phyloP scores from a whole-genome alignment of 1,140 invertebrate genomes.

The Hyles vespertilio region DNA sequence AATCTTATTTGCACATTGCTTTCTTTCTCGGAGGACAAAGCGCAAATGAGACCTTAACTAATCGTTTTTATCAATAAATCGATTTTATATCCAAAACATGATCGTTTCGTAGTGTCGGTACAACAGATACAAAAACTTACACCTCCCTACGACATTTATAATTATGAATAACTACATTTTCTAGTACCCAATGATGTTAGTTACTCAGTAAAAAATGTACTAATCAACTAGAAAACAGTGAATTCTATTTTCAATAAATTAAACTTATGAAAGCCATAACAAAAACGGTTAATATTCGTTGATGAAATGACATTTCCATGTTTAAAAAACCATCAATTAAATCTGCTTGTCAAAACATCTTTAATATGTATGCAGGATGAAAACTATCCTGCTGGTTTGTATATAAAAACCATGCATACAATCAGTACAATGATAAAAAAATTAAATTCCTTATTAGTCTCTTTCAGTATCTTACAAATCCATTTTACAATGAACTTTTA shows the following conservation, averaged over 20 bases:
- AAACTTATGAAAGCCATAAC: constrained; percentile 21
- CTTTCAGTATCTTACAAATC: constrained; percentile 32
- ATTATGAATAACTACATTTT: constrained; percentile 28
- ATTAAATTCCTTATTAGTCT: constrained; percentile 35
- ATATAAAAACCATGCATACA: no score
- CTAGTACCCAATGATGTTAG: constrained; percentile 39
- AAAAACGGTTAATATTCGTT: neutral
- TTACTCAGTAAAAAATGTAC: constrained; percentile 34
- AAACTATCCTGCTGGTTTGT: no score
- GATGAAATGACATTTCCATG: no score
- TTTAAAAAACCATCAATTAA: no score
- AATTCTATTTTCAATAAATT: constrained; percentile 16
- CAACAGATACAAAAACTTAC: constrained; percentile 26
- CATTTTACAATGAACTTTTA: constrained; percentile 6
- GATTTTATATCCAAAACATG: no score
- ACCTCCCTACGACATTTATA: constrained; percentile 18
- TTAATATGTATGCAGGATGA: no score
- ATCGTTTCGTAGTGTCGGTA: constrained; percentile 4
- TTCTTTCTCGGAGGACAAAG: no score
- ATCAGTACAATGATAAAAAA: constrained; percentile 24
- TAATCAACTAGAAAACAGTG: constrained; percentile 30
- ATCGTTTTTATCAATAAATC: no score
- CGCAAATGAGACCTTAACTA: no score
- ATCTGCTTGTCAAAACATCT: no score
- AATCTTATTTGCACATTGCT: no score